These are phyloP conservation scores for Limanda limanda DNA, from an alignment of 2,113 vertebrate species.

Conservation along the genomic window DNA sequence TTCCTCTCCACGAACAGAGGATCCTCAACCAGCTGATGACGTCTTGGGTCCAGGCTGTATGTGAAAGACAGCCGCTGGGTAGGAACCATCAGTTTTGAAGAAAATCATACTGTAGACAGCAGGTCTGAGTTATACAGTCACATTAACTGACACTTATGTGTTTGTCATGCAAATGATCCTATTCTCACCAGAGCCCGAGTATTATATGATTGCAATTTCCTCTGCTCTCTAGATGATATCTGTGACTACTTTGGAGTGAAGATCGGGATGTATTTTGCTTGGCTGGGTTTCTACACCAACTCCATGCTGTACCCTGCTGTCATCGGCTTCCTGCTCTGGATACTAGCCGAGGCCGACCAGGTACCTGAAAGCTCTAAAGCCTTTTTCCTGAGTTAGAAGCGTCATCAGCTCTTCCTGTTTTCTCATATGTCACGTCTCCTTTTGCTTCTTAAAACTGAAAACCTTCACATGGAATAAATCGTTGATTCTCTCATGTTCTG, in stretches of 20 bases:
- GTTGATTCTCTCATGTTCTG: neutral
- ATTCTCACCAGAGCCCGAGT: neutral
- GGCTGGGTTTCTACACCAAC: slow-evolving; percentile 97
- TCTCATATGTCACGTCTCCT: too few species aligned
- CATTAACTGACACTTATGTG: neutral
- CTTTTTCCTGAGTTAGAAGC: neutral
- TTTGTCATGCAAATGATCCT: neutral
- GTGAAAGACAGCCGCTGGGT: slow-evolving; percentile 94
- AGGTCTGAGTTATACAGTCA: neutral
- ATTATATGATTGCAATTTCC: too few species aligned
- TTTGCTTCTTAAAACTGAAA: neutral
- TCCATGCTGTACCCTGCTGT: slow-evolving; percentile 96
- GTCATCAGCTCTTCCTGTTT: neutral
- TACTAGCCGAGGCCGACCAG: slow-evolving; percentile 94
- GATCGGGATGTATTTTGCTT: slow-evolving; percentile 97
- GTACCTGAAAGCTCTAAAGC: slow-evolving; percentile 70
- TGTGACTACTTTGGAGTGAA: slow-evolving; percentile 98
- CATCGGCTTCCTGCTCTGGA: slow-evolving; percentile 94
- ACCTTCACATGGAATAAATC: neutral
- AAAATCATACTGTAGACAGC: neutral
- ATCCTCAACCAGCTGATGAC: slow-evolving; percentile 96
- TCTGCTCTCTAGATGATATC: slow-evolving; percentile 87
- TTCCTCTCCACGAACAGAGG: slow-evolving; percentile 94
- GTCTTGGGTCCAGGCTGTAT: slow-evolving; percentile 96
- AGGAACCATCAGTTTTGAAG: slow-evolving; percentile 15